Evolutionary conservation across 1,140 invertebrate genomes (phyloP).

Genomic region (Caenorhabditis brenneri): DNA sequence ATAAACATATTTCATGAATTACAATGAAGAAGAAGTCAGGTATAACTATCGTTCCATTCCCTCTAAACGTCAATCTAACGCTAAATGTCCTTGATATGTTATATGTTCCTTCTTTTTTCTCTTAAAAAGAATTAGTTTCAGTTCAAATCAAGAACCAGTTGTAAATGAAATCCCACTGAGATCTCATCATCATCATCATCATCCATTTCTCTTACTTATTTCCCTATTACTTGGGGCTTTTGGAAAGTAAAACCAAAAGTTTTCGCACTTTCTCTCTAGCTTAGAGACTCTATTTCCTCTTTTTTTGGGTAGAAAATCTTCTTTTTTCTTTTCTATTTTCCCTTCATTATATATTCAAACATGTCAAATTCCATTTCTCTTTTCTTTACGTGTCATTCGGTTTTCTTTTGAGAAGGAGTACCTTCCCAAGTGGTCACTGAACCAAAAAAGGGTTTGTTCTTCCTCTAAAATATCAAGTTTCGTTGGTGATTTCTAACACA

Average conservation of each 20-base stretch:
- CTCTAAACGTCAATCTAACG: not conserved
- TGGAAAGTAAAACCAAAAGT: constrained; percentile 39
- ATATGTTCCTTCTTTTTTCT: not conserved
- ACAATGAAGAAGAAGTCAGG: not conserved
- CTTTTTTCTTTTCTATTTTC: not conserved
- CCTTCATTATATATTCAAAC: constrained; percentile 28
- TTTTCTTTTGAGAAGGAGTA: not conserved
- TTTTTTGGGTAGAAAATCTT: not conserved
- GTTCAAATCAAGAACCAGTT: constrained; percentile 24
- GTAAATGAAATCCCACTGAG: constrained; percentile 10
- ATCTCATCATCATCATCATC: not conserved
- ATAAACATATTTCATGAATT: constrained; percentile 28
- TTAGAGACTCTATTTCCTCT: not conserved
- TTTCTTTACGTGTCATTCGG: not conserved
- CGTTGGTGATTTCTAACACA: not conserved
- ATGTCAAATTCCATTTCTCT: not conserved
- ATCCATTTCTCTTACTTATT: not conserved
- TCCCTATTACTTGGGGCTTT: constrained; percentile 31
- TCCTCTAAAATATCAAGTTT: not conserved
- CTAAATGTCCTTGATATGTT: not conserved
- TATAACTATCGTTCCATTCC: not conserved
- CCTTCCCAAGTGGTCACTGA: not conserved
- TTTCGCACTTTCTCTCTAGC: constrained; percentile 18
- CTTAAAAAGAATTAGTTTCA: not conserved
- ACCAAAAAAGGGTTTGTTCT: not conserved